Conservation (phyloP, 2,113 vertebrate genomes). For the Oncorhynchus kisutch region DNA sequence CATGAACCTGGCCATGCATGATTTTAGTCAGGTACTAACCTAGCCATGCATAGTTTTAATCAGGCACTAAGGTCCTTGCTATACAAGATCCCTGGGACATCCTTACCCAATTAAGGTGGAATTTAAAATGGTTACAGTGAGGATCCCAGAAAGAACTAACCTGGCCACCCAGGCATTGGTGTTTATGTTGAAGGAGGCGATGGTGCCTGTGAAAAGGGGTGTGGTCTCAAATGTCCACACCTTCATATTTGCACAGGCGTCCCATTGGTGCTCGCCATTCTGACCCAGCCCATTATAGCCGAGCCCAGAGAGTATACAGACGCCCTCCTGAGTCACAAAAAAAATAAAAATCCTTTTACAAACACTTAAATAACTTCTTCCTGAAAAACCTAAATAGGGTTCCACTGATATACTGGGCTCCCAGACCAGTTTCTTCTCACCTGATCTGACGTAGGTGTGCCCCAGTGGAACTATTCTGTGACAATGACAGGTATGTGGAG, state of each 20-base stretch:
- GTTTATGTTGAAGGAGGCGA: constrained; percentile 94
- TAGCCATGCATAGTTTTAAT: too few species aligned
- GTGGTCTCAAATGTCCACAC: constrained; percentile 94
- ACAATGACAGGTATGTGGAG: background rate
- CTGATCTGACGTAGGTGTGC: background rate
- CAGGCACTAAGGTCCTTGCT: too few species aligned
- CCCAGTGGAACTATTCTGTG: background rate
- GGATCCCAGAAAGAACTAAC: too few species aligned
- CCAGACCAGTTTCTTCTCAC: background rate
- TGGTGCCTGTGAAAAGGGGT: constrained; percentile 90
- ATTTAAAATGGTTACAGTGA: too few species aligned
- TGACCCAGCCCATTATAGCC: constrained; percentile 83
- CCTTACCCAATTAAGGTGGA: too few species aligned
- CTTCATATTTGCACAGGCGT: constrained; percentile 95
- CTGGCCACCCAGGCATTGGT: constrained; percentile 92
- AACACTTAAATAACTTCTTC: background rate
- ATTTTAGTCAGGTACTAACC: too few species aligned
- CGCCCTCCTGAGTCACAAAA: constrained; percentile 82
- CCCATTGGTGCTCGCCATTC: constrained; percentile 77
- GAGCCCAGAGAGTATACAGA: constrained; percentile 88
- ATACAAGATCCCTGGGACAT: too few species aligned
- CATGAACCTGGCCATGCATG: too few species aligned
- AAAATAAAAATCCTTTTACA: background rate
- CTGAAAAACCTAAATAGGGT: background rate
- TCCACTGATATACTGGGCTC: background rate